Percentiles rank a stretch among this genome's conserved stretches.
Conservation (phyloP, 2,888 invertebrate genomes). For the Chymomyza procnemis region DNA sequence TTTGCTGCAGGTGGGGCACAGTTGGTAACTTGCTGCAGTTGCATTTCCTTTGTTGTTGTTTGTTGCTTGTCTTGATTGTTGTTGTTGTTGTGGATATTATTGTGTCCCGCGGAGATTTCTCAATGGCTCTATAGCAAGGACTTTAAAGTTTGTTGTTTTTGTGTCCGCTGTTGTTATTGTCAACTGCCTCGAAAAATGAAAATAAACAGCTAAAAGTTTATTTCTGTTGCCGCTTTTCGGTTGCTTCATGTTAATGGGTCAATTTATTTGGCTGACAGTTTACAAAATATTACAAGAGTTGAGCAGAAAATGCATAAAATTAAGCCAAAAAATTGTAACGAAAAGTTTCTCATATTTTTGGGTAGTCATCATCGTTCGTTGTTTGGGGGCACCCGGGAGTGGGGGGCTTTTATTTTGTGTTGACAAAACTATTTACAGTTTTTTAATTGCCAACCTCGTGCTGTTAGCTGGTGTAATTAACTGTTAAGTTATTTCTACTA, state of each 20-base stretch:
- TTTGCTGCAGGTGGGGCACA: neutral
- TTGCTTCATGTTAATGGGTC: slow-evolving; percentile 58
- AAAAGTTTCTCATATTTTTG: neutral
- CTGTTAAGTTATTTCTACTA: neutral
- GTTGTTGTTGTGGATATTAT: neutral
- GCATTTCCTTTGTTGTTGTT: slow-evolving; percentile 23
- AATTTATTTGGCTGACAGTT: slow-evolving; percentile 61
- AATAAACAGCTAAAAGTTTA: slow-evolving; percentile 39
- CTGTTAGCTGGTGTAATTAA: neutral
- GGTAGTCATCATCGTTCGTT: neutral
- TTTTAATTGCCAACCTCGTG: neutral
- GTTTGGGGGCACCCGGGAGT: too few relatives aligned
- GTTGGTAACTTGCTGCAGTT: slow-evolving; percentile 21
- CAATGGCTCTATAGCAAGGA: slow-evolving; percentile 37
- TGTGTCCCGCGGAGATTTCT: slow-evolving; percentile 37
- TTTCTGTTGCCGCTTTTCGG: neutral
- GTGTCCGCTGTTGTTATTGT: neutral
- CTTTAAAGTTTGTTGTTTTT: slow-evolving; percentile 19
- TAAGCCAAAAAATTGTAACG: slow-evolving; percentile 43
- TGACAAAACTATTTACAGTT: neutral
- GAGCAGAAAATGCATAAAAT: slow-evolving; percentile 37
- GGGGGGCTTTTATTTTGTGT: neutral
- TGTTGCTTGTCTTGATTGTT: neutral
- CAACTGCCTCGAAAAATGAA: slow-evolving; percentile 34
- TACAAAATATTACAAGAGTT: slow-evolving; percentile 55